These are phyloP conservation scores for Porites divaricata DNA, from an alignment of 92 coral and sea anemone species.

Conservation along the genomic window DNA sequence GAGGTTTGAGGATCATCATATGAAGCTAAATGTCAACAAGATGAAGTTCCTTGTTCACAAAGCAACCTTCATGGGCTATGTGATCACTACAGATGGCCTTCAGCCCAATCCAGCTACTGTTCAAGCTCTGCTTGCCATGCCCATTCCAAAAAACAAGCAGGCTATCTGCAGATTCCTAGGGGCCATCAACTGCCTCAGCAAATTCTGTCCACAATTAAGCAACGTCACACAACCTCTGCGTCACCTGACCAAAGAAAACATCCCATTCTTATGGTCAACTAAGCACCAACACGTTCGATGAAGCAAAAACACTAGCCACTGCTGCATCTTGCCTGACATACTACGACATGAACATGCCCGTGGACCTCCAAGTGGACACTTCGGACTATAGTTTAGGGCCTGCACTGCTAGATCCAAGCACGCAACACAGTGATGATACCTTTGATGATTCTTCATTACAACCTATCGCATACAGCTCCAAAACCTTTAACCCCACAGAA, in stretches of 20 bases:
- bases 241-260: slow-evolving; percentile 41
- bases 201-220: slow-evolving; percentile 54
- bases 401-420: slow-evolving; percentile 42
- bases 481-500: slow-evolving; percentile 51
- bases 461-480: slow-evolving; percentile 53
- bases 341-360: slow-evolving; percentile 40
- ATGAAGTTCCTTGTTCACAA: slow-evolving; percentile 29
- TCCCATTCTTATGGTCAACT: no score
- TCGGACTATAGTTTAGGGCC: slow-evolving; percentile 40
- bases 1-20: slow-evolving; percentile 32
- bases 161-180: slow-evolving; percentile 46
- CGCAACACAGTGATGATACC: slow-evolving; percentile 8
- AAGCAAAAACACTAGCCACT: slow-evolving; percentile 22
- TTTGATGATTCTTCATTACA: slow-evolving; percentile 45
- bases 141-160: slow-evolving; percentile 38
- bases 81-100: slow-evolving; percentile 52
- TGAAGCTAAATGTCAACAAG: slow-evolving; percentile 36
- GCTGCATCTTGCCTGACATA: slow-evolving; percentile 50
- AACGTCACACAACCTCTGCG: slow-evolving; percentile 41
- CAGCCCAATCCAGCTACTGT: slow-evolving; percentile 43
- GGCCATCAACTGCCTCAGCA: slow-evolving; percentile 45
- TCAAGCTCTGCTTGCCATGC: slow-evolving; percentile 24
- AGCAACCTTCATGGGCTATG: no score
- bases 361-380: slow-evolving; percentile 57
- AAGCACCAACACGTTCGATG: slow-evolving; percentile 50